Percentiles rank a stretch among this genome's conserved stretches.
phyloP scores from a whole-genome alignment of 2,888 invertebrate genomes.

The Tortrix viridana region DNA sequence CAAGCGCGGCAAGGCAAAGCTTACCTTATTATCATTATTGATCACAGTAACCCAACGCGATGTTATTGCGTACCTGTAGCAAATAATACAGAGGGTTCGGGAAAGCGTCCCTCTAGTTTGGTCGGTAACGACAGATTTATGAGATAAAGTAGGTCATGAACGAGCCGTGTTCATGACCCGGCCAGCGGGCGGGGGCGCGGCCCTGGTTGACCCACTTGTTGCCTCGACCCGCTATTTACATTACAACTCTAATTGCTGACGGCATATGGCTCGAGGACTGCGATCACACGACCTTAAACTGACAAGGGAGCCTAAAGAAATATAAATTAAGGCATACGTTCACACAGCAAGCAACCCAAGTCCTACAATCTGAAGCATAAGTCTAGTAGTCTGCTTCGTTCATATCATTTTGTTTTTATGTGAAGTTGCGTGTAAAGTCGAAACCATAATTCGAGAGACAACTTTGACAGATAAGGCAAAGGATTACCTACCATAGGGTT shows the following conservation, averaged over 20 bases:
- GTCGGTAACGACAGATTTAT: constrained; percentile 53
- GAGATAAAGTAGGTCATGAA: constrained; percentile 80
- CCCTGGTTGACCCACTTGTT: constrained; percentile 82
- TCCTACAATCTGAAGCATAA: too few relatives aligned
- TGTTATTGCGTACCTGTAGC: constrained; percentile 19
- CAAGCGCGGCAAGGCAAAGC: too few relatives aligned
- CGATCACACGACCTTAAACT: constrained; percentile 54
- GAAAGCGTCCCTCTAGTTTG: constrained; percentile 15
- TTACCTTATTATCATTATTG: too few relatives aligned
- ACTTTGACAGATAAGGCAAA: too few relatives aligned
- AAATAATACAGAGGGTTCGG: constrained; percentile 1
- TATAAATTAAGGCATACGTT: neutral
- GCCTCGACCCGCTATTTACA: constrained; percentile 74
- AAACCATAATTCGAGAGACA: too few relatives aligned
- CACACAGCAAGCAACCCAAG: too few relatives aligned
- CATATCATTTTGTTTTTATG: too few relatives aligned
- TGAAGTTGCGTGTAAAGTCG: too few relatives aligned
- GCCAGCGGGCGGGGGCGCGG: constrained; percentile 46
- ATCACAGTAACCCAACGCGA: too few relatives aligned
- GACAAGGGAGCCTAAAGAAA: neutral
- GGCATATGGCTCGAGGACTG: constrained; percentile 55
- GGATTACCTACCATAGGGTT: too few relatives aligned
- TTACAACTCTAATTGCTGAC: constrained; percentile 68
- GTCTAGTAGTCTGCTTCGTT: too few relatives aligned
- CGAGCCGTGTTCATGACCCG: constrained; percentile 76